Evolutionary conservation across 2,113 vertebrate species (phyloP).

Genomic region (Spilogale gracilis): DNA sequence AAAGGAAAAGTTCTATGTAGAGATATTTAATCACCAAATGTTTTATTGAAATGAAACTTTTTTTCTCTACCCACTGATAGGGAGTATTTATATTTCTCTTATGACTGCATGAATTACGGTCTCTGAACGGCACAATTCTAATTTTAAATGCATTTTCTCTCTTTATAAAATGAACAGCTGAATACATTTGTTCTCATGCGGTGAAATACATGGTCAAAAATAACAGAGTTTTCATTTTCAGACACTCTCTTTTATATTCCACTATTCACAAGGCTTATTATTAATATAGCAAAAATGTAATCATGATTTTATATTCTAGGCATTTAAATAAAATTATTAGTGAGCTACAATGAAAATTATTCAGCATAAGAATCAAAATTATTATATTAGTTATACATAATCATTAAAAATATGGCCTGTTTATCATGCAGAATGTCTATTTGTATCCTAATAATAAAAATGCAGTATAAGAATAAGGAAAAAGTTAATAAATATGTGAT

Average conservation of each 20-base stretch:
- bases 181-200: slow-evolving; percentile 54
- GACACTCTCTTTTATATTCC: neutral
- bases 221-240: slow-evolving; percentile 41
- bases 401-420: neutral
- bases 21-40: neutral
- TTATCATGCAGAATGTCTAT: neutral
- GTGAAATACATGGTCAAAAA: slow-evolving; percentile 63
- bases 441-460: neutral
- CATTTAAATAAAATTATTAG: slow-evolving; percentile 44
- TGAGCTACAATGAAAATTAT: slow-evolving; percentile 27
- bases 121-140: slow-evolving; percentile 43
- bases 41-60: slow-evolving; percentile 54
- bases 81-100: slow-evolving; percentile 50
- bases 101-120: slow-evolving; percentile 2
- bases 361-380: neutral
- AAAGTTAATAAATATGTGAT: neutral
- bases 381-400: neutral
- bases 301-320: slow-evolving; percentile 22
- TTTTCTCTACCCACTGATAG: neutral
- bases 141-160: slow-evolving; percentile 68
- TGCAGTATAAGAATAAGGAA: neutral
- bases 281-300: slow-evolving; percentile 34
- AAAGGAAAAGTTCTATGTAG: neutral
- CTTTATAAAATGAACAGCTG: slow-evolving; percentile 63
- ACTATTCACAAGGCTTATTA: slow-evolving; percentile 33